Evolutionary conservation across 2,113 vertebrate genomes (phyloP).

Genomic region (Platichthys stellatus): DNA sequence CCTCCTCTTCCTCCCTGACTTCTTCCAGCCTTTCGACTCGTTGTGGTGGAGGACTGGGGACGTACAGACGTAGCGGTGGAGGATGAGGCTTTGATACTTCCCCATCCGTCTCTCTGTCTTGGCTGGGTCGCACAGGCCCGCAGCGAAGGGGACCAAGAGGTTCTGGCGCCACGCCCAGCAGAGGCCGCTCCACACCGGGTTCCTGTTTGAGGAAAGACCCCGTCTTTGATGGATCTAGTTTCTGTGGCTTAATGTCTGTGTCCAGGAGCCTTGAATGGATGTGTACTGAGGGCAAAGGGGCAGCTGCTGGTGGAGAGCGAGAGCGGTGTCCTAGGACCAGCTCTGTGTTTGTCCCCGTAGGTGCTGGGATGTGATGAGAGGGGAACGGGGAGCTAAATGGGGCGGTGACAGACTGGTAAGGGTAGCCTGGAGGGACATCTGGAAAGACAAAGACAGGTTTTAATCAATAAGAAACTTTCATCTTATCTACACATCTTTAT

Average conservation of each 20-base stretch:
- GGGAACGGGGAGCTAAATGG: constrained; percentile 89
- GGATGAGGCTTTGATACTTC: constrained; percentile 23
- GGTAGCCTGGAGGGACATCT: constrained; percentile 91
- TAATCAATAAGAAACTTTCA: background rate
- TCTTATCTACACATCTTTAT: background rate
- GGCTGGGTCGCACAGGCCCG: constrained; percentile 24
- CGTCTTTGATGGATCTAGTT: constrained; percentile 61
- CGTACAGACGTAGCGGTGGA: constrained; percentile 30
- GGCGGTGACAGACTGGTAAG: constrained; percentile 88
- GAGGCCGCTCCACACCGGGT: constrained; percentile 35
- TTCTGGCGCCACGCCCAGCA: constrained; percentile 18
- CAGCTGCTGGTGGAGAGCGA: constrained; percentile 80
- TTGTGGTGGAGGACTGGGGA: constrained; percentile 33
- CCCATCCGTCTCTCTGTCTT: constrained; percentile 18
- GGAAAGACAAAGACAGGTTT: constrained; percentile 30
- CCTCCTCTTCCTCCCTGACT: constrained; percentile 77
- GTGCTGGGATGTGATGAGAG: constrained; percentile 88
- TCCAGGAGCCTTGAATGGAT: constrained; percentile 76
- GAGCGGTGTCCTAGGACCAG: constrained; percentile 70
- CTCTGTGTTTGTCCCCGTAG: constrained; percentile 81
- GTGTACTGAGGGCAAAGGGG: constrained; percentile 77
- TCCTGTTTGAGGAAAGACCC: constrained; percentile 56
- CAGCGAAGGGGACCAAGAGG: constrained; percentile 38
- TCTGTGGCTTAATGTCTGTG: constrained; percentile 85
- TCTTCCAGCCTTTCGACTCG: constrained; percentile 69